Evolutionary conservation across 2,113 vertebrate species (phyloP), one percentile per base, ranked within the genome.

Genomic region (Ophthalmotilapia sp.): DNA sequence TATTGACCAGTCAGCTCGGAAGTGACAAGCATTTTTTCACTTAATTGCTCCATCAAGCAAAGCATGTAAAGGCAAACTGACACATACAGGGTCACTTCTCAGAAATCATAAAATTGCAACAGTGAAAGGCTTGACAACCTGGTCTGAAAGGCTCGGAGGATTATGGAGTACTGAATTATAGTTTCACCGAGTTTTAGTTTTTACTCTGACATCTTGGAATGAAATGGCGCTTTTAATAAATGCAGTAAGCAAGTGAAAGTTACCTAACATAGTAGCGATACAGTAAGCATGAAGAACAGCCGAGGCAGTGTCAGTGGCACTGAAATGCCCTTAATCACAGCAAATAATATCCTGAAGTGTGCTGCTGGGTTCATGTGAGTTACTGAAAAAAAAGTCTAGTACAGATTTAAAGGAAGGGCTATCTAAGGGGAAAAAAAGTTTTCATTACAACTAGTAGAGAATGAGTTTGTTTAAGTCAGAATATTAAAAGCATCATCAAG

Each of bases 41-140:
- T 84, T 91, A 91, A 94, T 92, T 91, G 90, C 85, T 75, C 87
- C 87, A 87, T 92, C 87, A 86, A 81, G 87, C 70, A 88, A 81
- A 68, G 86, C 88, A 60, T 51, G 79, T 83, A 79, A 92, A 91
- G 88, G 55, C 88, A 89, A 87, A 81, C 77, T 81, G 91, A 88
- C 91, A 91, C 54, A 8, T 58, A 23, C 51, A 45, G 49, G 60
- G 86, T 88, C 55, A 81, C 60, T 26, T 79, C 36, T 80, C 29
- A 62, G 79, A 86, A 77, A 82, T 49, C 31, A 79, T 29, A 38
- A 47, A 65, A 79, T 40, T 77, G 60, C 65, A 58, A 65, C 55
- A 53, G 80, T 60, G 36, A 68, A 62, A 80, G 23, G 56, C 9
- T 75, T 14, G 38, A 86, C 87, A 80, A 82, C 21, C 53, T 47